Percentiles rank a stretch among this genome's conserved stretches.
These are phyloP conservation scores for Tetragnatha montana DNA, from an alignment of 2,888 invertebrate genomes.

Conservation along the genomic window DNA sequence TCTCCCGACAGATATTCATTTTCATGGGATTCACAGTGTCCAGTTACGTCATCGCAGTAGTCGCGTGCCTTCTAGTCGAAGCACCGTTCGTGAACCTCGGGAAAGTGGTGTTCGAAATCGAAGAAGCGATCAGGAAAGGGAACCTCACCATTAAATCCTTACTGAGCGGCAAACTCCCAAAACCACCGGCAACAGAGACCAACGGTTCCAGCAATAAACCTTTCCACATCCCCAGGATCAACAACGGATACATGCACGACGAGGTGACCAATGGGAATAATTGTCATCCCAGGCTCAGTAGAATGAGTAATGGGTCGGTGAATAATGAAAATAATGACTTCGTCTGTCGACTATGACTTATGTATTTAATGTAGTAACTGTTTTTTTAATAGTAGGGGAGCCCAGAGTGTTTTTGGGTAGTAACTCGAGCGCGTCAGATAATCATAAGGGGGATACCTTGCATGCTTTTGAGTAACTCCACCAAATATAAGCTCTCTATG, in stretches of 20 bases:
- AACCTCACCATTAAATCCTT: neutral
- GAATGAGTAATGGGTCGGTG: neutral
- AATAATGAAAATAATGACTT: conserved; percentile 21
- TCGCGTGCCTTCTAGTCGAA: conserved; percentile 37
- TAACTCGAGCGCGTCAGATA: too few species aligned
- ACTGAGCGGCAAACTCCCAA: neutral
- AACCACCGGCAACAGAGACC: neutral
- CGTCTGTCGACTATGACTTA: conserved; percentile 20
- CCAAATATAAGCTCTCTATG: too few species aligned
- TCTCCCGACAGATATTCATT: conserved; percentile 48
- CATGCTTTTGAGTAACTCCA: too few species aligned
- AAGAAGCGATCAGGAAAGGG: conserved; percentile 39
- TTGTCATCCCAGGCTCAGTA: neutral
- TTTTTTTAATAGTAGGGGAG: neutral
- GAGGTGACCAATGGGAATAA: neutral
- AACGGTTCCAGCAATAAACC: neutral
- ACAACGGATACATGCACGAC: neutral
- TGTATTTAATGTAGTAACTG: neutral
- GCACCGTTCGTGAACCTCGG: conserved; percentile 55
- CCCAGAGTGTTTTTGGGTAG: too few species aligned
- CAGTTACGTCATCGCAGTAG: conserved; percentile 31
- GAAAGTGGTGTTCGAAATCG: conserved; percentile 50
- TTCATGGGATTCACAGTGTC: conserved; percentile 44
- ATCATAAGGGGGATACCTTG: too few species aligned
- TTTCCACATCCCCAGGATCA: neutral